Evolutionary conservation across 2,797 vertebrate genomes (phyloP).

Genomic region (Gymnothorax javanicus): DNA sequence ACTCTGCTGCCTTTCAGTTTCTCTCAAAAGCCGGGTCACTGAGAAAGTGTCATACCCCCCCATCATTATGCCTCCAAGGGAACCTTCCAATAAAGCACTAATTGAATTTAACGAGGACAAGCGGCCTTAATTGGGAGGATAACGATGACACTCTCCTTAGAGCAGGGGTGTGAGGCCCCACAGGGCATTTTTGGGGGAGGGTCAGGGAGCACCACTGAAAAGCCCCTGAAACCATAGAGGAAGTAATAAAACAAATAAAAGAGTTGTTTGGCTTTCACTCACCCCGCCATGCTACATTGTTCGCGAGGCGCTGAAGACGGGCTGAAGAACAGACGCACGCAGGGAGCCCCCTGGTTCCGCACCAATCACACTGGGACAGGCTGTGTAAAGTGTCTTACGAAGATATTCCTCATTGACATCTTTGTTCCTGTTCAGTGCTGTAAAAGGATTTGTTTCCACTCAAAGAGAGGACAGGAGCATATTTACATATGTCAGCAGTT

Average conservation of each 20-base stretch:
- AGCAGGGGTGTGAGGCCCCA: slow-evolving; percentile 43
- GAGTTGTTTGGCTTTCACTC: slow-evolving; percentile 54
- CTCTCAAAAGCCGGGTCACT: slow-evolving; percentile 43
- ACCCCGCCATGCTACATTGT: slow-evolving; percentile 26
- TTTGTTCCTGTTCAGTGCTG: not conserved
- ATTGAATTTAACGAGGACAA: slow-evolving; percentile 72
- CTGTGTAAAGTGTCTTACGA: not conserved
- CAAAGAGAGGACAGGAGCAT: too few relatives aligned
- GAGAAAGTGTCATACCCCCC: slow-evolving; percentile 36
- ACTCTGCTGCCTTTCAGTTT: slow-evolving; percentile 43
- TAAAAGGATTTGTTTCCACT: not conserved
- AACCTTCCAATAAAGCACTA: slow-evolving; percentile 67
- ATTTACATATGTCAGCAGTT: slow-evolving; percentile 4
- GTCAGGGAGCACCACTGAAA: slow-evolving; percentile 54
- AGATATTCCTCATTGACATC: not conserved
- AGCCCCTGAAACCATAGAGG: slow-evolving; percentile 64
- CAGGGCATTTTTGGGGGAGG: not conserved
- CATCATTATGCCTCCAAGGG: slow-evolving; percentile 57
- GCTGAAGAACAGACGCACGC: not conserved
- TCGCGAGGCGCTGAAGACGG: not conserved
- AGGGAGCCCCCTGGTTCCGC: not conserved
- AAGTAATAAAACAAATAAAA: slow-evolving; percentile 76
- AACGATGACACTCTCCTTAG: slow-evolving; percentile 58
- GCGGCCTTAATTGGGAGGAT: slow-evolving; percentile 74
- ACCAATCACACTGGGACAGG: not conserved